A percentile compares a stretch with the other conserved stretches of the same genome.
Conservation (phyloP, 2,113 vertebrate genomes). For the Pithys albifrons region DNA sequence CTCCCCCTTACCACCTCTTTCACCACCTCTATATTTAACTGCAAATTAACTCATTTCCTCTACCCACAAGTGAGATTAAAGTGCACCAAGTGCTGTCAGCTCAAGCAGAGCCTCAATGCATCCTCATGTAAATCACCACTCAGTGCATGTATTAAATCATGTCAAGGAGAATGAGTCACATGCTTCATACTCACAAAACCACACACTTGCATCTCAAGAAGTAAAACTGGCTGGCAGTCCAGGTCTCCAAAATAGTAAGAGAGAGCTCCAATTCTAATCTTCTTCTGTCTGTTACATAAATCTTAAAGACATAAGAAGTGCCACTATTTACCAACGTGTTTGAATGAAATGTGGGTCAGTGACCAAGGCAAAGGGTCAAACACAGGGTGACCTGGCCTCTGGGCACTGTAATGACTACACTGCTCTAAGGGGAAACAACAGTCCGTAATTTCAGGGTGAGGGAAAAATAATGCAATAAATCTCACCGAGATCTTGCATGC, state of each 20-base stretch:
- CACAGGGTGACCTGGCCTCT: background rate
- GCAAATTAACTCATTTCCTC: constrained; percentile 64
- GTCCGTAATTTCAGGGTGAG: background rate
- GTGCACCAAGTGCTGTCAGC: background rate
- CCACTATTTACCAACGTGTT: background rate
- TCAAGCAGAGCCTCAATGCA: background rate
- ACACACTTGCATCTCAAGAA: background rate
- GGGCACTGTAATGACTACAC: background rate
- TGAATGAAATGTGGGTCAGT: constrained; percentile 15
- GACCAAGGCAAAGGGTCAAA: constrained; percentile 18
- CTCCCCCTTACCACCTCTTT: constrained; percentile 43
- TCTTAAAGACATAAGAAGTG: background rate
- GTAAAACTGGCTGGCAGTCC: constrained; percentile 23
- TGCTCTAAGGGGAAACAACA: background rate
- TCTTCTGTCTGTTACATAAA: background rate
- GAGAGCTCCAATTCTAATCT: constrained; percentile 32
- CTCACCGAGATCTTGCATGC: accelerated
- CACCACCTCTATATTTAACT: constrained; percentile 65
- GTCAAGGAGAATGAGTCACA: background rate
- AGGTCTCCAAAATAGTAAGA: background rate
- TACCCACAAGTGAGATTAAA: constrained; percentile 44
- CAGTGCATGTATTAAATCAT: background rate
- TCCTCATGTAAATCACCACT: constrained; percentile 6
- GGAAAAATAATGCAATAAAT: background rate
- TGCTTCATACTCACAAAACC: background rate